phyloP scores from a whole-genome alignment of 2,888 invertebrate species.

The Diabrotica balteata region DNA sequence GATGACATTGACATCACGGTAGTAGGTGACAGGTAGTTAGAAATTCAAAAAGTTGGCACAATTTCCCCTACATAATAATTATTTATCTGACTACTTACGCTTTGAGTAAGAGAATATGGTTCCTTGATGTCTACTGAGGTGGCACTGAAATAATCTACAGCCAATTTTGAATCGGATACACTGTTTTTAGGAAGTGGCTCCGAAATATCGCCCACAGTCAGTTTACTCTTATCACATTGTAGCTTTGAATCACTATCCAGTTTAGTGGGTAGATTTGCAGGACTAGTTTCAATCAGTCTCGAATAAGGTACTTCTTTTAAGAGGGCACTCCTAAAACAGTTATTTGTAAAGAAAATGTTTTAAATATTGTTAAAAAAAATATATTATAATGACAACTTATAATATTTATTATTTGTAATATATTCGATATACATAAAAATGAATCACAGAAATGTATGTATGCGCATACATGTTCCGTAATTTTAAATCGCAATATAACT shows the following conservation, averaged over 20 bases:
- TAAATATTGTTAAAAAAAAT: neutral
- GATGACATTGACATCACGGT: too few relatives aligned
- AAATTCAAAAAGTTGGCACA: too few relatives aligned
- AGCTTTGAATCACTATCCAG: constrained; percentile 76
- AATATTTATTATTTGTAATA: too few relatives aligned
- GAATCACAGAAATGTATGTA: too few relatives aligned
- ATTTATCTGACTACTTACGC: constrained; percentile 35
- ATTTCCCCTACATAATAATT: constrained; percentile 26
- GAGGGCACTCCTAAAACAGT: constrained; percentile 46
- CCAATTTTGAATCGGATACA: constrained; percentile 84
- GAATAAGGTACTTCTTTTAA: constrained; percentile 79
- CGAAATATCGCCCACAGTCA: constrained; percentile 58
- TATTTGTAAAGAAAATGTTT: neutral
- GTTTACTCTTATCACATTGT: constrained; percentile 63
- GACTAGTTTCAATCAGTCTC: constrained; percentile 75
- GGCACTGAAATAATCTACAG: constrained; percentile 75
- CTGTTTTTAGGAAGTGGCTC: constrained; percentile 77
- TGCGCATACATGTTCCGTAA: too few relatives aligned
- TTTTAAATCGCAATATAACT: neutral
- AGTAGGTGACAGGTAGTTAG: too few relatives aligned
- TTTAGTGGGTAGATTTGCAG: constrained; percentile 62
- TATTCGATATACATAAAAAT: too few relatives aligned
- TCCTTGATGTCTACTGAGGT: constrained; percentile 45
- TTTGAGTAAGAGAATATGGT: constrained; percentile 35
- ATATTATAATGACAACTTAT: neutral